A percentile compares a stretch with the other conserved stretches of the same genome.
Evolutionary conservation across 2,797 vertebrate genomes (phyloP).

Genomic region (Emydoidea blandingii): DNA sequence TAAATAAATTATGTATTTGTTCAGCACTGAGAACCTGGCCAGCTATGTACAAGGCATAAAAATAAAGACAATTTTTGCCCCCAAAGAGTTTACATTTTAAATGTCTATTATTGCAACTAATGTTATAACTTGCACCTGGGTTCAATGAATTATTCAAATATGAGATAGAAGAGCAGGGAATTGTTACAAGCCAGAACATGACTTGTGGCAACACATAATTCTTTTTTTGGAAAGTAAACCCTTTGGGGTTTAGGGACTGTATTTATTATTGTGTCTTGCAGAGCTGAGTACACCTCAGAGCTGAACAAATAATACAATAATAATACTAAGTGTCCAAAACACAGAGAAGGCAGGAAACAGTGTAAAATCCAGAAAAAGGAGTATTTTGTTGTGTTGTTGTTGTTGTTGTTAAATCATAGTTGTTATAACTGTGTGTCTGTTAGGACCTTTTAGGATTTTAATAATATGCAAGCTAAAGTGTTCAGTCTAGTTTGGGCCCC

Average conservation of each 20-base stretch:
- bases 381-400: neutral
- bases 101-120: neutral
- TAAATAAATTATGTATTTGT: rapidly evolving
- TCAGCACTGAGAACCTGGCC: neutral
- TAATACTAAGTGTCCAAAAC: neutral
- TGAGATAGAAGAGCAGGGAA: neutral
- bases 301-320: conserved; percentile 42
- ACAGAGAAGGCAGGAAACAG: neutral
- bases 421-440: neutral
- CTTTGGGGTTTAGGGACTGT: conserved; percentile 16
- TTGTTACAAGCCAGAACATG: neutral
- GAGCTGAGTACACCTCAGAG: neutral
- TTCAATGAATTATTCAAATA: neutral
- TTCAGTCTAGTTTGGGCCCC: conserved; percentile 7
- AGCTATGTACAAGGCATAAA: neutral
- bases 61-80: neutral
- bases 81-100: neutral
- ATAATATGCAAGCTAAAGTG: conserved; percentile 3
- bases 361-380: neutral
- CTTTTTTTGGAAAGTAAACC: conserved; percentile 26
- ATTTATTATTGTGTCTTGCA: conserved; percentile 20
- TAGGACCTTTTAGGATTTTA: neutral
- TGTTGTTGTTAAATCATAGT: neutral
- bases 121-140: neutral
- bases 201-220: neutral